A percentile compares a stretch with the other conserved stretches of the same genome.
Evolutionary conservation across 2,113 vertebrate species (phyloP).

Genomic region (Steatornis caripensis): DNA sequence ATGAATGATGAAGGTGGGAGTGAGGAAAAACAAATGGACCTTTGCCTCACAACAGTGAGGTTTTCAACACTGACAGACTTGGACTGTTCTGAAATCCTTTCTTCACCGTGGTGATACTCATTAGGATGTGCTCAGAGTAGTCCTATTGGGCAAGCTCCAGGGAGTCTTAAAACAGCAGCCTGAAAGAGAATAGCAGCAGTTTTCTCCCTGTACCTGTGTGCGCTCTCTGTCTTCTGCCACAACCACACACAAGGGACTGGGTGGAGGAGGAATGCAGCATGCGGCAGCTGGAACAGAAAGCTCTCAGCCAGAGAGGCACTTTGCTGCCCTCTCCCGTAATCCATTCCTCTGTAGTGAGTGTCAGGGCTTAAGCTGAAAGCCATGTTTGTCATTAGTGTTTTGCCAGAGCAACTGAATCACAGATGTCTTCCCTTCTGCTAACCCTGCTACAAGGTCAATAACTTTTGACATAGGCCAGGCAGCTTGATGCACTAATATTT

Average conservation of each 20-base stretch:
- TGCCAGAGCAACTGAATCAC: not conserved
- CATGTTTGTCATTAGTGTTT: not conserved
- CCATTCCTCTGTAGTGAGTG: not conserved
- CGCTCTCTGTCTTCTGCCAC: not conserved
- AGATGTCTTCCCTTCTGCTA: not conserved
- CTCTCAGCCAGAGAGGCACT: not conserved
- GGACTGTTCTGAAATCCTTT: not conserved
- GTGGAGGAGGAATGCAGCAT: not conserved
- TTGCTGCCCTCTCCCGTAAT: not conserved
- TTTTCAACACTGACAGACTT: not conserved
- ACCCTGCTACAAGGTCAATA: not conserved
- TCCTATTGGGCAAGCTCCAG: not conserved
- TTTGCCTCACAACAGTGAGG: not conserved
- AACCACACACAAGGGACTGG: not conserved
- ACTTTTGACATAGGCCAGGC: not conserved
- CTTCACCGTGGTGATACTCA: not conserved
- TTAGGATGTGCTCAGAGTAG: not conserved
- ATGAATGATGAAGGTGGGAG: not conserved
- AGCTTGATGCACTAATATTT: not conserved
- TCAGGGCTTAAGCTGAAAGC: not conserved
- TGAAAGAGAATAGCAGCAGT: not conserved
- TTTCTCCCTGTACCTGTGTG: not conserved
- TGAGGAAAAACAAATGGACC: not conserved
- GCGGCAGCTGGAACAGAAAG: not conserved
- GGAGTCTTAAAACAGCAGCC: not conserved